These are phyloP conservation scores for Heliconius melpomene DNA, from an alignment of 1,140 invertebrate species.

Conservation along the genomic window DNA sequence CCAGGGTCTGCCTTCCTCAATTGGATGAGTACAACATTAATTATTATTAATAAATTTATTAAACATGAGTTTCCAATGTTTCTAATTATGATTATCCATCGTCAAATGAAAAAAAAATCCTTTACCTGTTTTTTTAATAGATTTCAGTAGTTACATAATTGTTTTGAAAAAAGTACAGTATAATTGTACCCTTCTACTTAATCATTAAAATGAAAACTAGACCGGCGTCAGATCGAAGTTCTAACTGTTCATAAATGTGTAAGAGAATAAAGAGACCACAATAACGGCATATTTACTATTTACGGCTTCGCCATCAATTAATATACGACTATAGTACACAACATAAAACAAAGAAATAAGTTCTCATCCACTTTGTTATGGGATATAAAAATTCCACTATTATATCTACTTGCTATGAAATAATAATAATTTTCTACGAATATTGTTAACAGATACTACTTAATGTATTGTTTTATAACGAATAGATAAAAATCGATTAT, in stretches of 20 bases:
- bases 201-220: too few relatives aligned
- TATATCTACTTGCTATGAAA: neutral
- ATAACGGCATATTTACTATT: conserved; percentile 32
- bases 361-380: neutral
- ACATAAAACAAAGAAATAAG: neutral
- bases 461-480: conserved; percentile 16
- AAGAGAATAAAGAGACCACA: conserved; percentile 3
- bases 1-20: too few relatives aligned
- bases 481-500: conserved; percentile 39
- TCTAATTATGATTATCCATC: too few relatives aligned
- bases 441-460: neutral
- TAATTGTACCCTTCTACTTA: neutral
- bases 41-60: too few relatives aligned
- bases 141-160: too few relatives aligned
- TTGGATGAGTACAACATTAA: too few relatives aligned
- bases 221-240: neutral
- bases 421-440: neutral
- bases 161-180: neutral
- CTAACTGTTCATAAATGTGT: neutral
- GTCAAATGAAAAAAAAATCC: too few relatives aligned
- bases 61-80: too few relatives aligned
- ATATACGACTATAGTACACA: conserved; percentile 1
- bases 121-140: too few relatives aligned
- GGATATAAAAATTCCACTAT: neutral
- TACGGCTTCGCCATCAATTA: conserved; percentile 30